A percentile compares a stretch with the other conserved stretches of the same genome.
phyloP scores from a whole-genome alignment of 2,797 vertebrate species.

The Caiman crocodilus region DNA sequence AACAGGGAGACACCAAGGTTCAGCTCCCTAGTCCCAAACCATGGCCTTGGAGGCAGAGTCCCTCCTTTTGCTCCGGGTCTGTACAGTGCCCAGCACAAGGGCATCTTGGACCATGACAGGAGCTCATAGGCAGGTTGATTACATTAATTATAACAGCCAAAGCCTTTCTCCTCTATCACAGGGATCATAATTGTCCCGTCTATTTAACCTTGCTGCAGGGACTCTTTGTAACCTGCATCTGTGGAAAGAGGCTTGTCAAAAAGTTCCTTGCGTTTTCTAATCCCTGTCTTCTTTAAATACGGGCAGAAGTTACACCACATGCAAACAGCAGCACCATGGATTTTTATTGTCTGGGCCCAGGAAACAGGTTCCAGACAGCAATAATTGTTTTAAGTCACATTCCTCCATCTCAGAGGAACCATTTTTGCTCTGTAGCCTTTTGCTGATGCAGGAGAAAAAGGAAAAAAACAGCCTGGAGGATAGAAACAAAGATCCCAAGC shows the following conservation, averaged over 20 bases:
- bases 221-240: constrained; percentile 1
- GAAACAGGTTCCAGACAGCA: constrained; percentile 58
- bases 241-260: not conserved
- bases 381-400: constrained; percentile 67
- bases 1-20: too few species aligned
- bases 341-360: constrained; percentile 41
- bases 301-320: rapidly evolving
- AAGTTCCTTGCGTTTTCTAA: not conserved
- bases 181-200: not conserved
- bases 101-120: not conserved
- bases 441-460: constrained; percentile 62
- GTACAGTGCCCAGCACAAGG: not conserved
- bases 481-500: constrained; percentile 45
- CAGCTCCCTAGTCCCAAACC: too few species aligned
- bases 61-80: not conserved
- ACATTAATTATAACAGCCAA: not conserved
- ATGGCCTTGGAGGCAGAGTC: too few species aligned
- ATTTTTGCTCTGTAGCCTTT: constrained; percentile 47
- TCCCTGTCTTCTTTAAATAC: constrained; percentile 17
- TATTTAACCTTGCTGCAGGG: constrained; percentile 3
- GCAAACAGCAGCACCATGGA: not conserved
- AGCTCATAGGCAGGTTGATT: not conserved
- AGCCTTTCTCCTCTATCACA: not conserved
- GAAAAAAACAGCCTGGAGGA: constrained; percentile 64
- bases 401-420: constrained; percentile 62